phyloP scores from a whole-genome alignment of 2,113 vertebrate species.

The Stercorarius parasiticus region DNA sequence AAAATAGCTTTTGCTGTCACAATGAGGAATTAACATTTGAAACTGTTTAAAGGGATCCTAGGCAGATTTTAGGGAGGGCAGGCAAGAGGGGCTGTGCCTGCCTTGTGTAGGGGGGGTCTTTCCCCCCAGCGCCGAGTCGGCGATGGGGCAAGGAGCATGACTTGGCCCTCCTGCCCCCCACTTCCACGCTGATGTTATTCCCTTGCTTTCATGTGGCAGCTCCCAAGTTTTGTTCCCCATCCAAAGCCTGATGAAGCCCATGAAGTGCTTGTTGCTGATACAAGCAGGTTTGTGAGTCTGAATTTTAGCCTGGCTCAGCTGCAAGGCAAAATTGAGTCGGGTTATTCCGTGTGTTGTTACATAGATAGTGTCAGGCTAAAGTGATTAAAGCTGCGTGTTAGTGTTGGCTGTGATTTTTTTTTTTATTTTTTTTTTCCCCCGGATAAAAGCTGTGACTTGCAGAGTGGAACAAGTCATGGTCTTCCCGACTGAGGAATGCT shows the following conservation, averaged over 20 bases:
- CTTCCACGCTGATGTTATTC: rapidly evolving
- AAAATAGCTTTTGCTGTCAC: conserved; percentile 30
- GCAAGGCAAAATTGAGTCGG: neutral
- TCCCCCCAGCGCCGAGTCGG: rapidly evolving
- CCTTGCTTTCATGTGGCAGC: neutral
- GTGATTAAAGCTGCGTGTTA: neutral
- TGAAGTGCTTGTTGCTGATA: neutral
- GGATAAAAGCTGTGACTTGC: neutral
- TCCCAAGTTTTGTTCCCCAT: neutral
- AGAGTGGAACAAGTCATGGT: neutral
- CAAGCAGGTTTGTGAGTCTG: neutral
- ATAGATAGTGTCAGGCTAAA: neutral
- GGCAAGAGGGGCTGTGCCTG: neutral
- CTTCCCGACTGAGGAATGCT: neutral
- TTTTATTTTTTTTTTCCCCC: neutral
- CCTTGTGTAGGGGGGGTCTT: neutral
- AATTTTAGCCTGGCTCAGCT: neutral
- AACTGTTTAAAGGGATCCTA: neutral
- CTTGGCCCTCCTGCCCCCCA: neutral
- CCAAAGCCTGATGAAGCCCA: neutral
- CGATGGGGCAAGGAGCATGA: neutral
- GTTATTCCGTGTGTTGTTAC: neutral
- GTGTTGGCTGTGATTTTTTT: neutral
- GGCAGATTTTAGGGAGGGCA: neutral
- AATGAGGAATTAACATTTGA: conserved; percentile 20